phyloP scores from a whole-genome alignment of 2,113 vertebrate genomes.

The Cyprinodon brontotheroides region DNA sequence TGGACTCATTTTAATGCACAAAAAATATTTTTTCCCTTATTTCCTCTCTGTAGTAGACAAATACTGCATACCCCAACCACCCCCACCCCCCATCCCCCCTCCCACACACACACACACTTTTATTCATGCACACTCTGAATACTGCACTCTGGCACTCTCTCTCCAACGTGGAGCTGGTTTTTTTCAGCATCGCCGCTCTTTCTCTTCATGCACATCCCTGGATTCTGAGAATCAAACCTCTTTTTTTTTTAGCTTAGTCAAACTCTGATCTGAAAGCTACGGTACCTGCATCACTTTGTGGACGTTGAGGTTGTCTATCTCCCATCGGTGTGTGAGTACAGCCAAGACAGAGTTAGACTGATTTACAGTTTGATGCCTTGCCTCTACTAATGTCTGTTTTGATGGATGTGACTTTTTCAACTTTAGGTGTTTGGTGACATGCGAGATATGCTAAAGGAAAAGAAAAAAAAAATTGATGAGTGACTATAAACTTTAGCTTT shows the following conservation, averaged over 20 bases:
- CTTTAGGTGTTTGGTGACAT: background rate
- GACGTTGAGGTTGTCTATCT: conserved; percentile 47
- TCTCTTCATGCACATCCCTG: conserved; percentile 31
- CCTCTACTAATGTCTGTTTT: background rate
- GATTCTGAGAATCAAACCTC: conserved; percentile 32
- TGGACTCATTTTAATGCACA: conserved; percentile 42
- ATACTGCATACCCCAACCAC: conserved; percentile 20
- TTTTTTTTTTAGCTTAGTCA: conserved; percentile 10
- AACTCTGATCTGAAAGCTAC: conserved; percentile 32
- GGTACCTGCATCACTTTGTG: conserved; percentile 26
- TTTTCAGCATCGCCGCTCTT: conserved; percentile 3
- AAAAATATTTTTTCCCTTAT: conserved; percentile 11
- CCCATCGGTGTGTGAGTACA: conserved; percentile 69
- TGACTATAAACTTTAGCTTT: background rate
- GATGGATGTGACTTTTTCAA: background rate
- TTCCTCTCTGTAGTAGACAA: conserved; percentile 16
- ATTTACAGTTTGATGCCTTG: conserved; percentile 21
- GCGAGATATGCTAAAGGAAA: background rate
- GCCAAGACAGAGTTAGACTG: conserved; percentile 34
- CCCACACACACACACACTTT: conserved; percentile 6
- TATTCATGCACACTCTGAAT: conserved; percentile 17
- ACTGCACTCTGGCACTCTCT: conserved; percentile 19
- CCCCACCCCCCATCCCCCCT: too few species aligned
- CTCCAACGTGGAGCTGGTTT: conserved; percentile 32
- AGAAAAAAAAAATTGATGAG: background rate